These are phyloP conservation scores for Polypedilum pembai DNA, from an alignment of 1,140 invertebrate species.

Conservation along the genomic window DNA sequence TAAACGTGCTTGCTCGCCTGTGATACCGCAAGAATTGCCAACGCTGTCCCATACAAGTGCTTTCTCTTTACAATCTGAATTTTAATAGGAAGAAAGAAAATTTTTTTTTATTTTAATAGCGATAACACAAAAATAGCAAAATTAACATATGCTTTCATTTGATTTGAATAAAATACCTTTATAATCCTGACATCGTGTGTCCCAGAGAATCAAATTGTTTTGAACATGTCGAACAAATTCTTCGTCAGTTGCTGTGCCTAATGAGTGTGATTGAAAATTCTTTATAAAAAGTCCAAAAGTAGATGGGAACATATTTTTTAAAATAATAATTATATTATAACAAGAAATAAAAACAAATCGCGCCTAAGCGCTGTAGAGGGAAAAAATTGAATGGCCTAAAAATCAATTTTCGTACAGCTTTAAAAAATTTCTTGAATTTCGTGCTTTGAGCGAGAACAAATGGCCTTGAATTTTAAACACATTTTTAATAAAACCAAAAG, in stretches of 20 bases:
- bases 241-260: background rate
- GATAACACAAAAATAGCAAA: no score
- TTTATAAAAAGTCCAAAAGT: background rate
- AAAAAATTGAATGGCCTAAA: conserved; percentile 1
- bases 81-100: background rate
- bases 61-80: conserved; percentile 20
- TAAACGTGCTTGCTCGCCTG: conserved; percentile 8
- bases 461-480: conserved; percentile 15
- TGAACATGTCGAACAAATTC: conserved; percentile 1
- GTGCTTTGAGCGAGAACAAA: background rate
- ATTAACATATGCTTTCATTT: no score
- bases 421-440: conserved; percentile 19
- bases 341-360: background rate
- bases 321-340: background rate
- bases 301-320: background rate
- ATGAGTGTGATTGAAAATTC: background rate
- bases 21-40: conserved; percentile 8
- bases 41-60: conserved; percentile 8
- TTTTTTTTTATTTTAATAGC: no score
- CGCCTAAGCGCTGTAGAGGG: background rate
- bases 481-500: background rate
- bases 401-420: conserved; percentile 5
- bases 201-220: background rate
- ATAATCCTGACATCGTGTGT: background rate
- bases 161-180: background rate